phyloP scores from a whole-genome alignment of 2,797 vertebrate genomes.

The Glyptemys insculpta region DNA sequence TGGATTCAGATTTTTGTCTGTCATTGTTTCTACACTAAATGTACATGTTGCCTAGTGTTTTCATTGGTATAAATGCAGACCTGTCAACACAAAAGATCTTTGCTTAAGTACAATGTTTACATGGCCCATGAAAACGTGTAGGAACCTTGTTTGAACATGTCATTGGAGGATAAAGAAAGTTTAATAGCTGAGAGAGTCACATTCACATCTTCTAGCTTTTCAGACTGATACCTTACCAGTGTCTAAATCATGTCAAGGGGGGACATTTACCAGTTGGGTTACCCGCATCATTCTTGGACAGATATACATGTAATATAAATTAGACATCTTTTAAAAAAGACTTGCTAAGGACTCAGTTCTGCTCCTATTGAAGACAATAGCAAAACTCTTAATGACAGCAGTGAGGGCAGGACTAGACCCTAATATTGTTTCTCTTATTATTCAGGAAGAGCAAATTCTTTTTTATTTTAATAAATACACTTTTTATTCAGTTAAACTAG shows the following conservation, averaged over 20 bases:
- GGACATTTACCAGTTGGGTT: neutral
- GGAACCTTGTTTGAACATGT: neutral
- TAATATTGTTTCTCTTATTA: neutral
- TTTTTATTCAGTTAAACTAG: neutral
- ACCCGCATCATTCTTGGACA: neutral
- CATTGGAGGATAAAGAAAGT: slow-evolving; percentile 2
- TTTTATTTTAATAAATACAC: neutral
- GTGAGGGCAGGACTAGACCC: neutral
- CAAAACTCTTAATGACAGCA: neutral
- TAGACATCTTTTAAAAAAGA: neutral
- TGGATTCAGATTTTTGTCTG: neutral
- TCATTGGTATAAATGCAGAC: neutral
- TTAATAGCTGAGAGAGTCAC: neutral
- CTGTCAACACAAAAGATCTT: neutral
- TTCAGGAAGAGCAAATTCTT: neutral
- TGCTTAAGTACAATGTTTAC: neutral
- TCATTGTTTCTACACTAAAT: neutral
- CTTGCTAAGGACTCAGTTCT: neutral
- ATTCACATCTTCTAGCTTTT: slow-evolving; percentile 8
- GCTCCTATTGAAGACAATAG: neutral
- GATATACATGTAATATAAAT: neutral
- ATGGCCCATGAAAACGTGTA: neutral
- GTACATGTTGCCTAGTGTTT: neutral
- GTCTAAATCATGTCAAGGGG: neutral
- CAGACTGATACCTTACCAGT: neutral